phyloP scores from a whole-genome alignment of 2,888 invertebrate species.

The Gisinianus flammeolus region DNA sequence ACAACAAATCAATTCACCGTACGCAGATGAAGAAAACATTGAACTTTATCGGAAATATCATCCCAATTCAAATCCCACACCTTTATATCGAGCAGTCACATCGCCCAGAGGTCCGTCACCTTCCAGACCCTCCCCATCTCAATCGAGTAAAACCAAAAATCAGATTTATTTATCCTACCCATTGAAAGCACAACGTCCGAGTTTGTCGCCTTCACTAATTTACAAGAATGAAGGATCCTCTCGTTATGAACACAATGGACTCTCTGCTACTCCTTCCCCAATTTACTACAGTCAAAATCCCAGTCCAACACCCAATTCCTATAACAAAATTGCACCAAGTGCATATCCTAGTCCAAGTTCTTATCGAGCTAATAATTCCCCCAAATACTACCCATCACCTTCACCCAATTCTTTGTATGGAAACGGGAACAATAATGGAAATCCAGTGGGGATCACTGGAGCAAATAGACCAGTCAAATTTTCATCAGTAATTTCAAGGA shows the following conservation, averaged over 20 bases:
- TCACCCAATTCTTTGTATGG: constrained; percentile 26
- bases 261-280: neutral
- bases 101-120: neutral
- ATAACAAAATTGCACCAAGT: neutral
- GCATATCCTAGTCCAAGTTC: neutral
- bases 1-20: constrained; percentile 3
- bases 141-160: neutral
- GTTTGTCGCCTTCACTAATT: constrained; percentile 34
- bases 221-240: constrained; percentile 12
- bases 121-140: constrained; percentile 19
- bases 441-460: too few relatives aligned
- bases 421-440: neutral
- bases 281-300: constrained; percentile 11
- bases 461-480: neutral
- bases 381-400: constrained; percentile 27
- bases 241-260: neutral
- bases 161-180: constrained; percentile 31
- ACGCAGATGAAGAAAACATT: neutral
- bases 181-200: constrained; percentile 35
- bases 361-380: neutral
- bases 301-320: neutral
- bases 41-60: neutral
- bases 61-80: neutral
- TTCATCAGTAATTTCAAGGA: neutral
- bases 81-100: neutral